Evolutionary conservation across 2,888 invertebrate genomes (phyloP), one percentile per base, ranked within the genome.

Genomic region (Cyclophora albipunctata): DNA sequence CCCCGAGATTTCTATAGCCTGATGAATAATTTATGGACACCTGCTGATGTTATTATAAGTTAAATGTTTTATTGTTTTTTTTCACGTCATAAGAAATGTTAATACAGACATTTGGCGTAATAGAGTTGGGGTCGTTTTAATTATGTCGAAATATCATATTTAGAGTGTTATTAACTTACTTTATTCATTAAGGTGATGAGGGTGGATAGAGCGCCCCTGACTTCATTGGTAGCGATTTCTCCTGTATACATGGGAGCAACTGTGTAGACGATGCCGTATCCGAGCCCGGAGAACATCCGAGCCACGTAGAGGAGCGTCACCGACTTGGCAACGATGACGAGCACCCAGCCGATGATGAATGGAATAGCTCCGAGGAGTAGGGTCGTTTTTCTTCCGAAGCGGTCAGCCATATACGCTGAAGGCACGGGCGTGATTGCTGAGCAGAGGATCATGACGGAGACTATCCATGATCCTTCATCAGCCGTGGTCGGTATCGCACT

Each of bases 361-460:
- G 93, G 92, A 4, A 92, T 63, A 0, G 91, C 90, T 7, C 91
- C 86, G 41, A 91, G 71, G 7, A 93, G 80, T 2, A 93, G 81
- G n/a, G 91, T 90, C 7, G 84, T 89, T 69, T 93, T 93, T n/a
- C 93, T 86, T n/a, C 93, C 93, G 53, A 92, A 86, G 54, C 85
- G 81, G 70, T 93, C 92, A 46, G 92, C 91, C 53, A 91, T 75
- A 66, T 91, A 87, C 5, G 92, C 92, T 4, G 92, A 90, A 33
- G 91, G 78, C 6, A 92, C 72, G 6, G 91, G 91, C 45, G 92
- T 92, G 41, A 91, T 77, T 3, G 92, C 91, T 1, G 91, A 91
- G 59, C 92, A 93, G 45, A 93, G 78, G 56, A 92, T 88, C 75
- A 91, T 92, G 65, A 93, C 90, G 43, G 92, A 91, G 1, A 91